phyloP scores from a whole-genome alignment of 2,797 vertebrate genomes.

The Pygocentrus nattereri region DNA sequence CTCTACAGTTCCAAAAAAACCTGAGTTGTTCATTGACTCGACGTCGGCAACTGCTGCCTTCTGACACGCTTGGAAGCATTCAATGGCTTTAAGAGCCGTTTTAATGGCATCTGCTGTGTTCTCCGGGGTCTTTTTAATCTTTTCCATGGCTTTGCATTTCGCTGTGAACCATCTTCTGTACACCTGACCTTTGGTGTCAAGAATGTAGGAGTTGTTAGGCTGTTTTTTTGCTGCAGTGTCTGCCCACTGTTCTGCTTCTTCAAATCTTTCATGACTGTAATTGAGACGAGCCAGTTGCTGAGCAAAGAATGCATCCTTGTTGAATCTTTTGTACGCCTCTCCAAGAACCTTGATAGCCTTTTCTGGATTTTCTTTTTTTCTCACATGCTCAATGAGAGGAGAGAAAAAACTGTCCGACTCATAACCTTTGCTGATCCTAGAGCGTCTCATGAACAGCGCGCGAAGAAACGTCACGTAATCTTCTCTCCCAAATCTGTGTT shows the following conservation, averaged over 20 bases:
- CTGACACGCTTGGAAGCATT: slow-evolving; percentile 82
- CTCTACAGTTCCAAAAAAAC: slow-evolving; percentile 81
- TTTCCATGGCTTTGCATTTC: slow-evolving; percentile 69
- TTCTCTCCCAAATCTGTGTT: slow-evolving; percentile 82
- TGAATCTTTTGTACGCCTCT: slow-evolving; percentile 77
- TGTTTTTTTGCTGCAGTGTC: slow-evolving; percentile 70
- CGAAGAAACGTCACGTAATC: slow-evolving; percentile 79
- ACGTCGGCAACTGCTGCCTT: slow-evolving; percentile 75
- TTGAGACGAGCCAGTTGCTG: slow-evolving; percentile 85
- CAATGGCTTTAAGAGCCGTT: slow-evolving; percentile 80
- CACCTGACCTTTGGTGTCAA: slow-evolving; percentile 87
- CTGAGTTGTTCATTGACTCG: slow-evolving; percentile 75
- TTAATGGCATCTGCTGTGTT: slow-evolving; percentile 69
- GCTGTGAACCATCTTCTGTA: slow-evolving; percentile 81
- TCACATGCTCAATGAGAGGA: slow-evolving; percentile 83
- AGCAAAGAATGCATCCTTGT: slow-evolving; percentile 81
- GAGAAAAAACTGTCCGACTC: slow-evolving; percentile 80
- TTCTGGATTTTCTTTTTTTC: slow-evolving; percentile 67
- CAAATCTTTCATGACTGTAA: slow-evolving; percentile 78
- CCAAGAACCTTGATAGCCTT: slow-evolving; percentile 79
- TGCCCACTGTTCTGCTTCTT: slow-evolving; percentile 82
- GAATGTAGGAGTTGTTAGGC: slow-evolving; percentile 82
- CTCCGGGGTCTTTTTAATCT: slow-evolving; percentile 63
- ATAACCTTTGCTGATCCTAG: slow-evolving; percentile 81
- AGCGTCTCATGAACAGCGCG: slow-evolving; percentile 80